Evolutionary conservation across 2,888 invertebrate species (phyloP).

Genomic region (Drosophila barbarae): DNA sequence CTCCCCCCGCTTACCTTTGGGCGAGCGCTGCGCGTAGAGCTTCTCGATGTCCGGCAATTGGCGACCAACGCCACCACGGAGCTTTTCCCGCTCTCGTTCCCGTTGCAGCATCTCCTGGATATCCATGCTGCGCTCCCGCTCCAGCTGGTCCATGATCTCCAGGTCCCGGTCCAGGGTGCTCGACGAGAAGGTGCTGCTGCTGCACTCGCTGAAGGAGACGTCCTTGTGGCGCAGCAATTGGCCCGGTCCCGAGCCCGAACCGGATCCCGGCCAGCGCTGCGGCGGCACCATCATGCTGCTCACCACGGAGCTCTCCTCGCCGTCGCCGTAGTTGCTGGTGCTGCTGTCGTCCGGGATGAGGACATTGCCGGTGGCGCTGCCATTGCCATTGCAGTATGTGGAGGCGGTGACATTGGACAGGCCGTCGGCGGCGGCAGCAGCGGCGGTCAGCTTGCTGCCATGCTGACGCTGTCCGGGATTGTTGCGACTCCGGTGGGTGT

Average conservation of each 20-base stretch:
- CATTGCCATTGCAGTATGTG: conserved; percentile 75
- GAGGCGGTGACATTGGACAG: conserved; percentile 78
- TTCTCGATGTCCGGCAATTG: conserved; percentile 78
- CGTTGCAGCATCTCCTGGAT: conserved; percentile 78
- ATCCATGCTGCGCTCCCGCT: conserved; percentile 79
- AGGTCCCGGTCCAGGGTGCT: conserved; percentile 79
- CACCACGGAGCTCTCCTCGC: conserved; percentile 78
- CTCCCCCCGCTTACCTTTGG: conserved; percentile 69
- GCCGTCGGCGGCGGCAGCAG: conserved; percentile 65
- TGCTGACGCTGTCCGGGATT: conserved; percentile 16
- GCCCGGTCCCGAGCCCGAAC: conserved; percentile 39
- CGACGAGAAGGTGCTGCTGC: conserved; percentile 72
- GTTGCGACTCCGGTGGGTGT: conserved; percentile 42
- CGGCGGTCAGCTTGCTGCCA: conserved; percentile 58
- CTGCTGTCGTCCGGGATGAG: conserved; percentile 70
- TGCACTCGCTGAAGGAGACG: conserved; percentile 76
- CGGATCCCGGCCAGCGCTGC: conserved; percentile 56
- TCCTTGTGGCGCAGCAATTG: conserved; percentile 68
- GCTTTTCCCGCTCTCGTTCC: conserved; percentile 75
- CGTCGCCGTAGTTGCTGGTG: conserved; percentile 77
- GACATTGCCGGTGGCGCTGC: conserved; percentile 31
- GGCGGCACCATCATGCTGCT: conserved; percentile 77
- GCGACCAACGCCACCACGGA: conserved; percentile 66
- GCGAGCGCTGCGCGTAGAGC: conserved; percentile 76
- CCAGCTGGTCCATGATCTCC: conserved; percentile 79